These are phyloP conservation scores for Megalops atlanticus DNA, from an alignment of 2,113 vertebrate species.

Conservation along the genomic window DNA sequence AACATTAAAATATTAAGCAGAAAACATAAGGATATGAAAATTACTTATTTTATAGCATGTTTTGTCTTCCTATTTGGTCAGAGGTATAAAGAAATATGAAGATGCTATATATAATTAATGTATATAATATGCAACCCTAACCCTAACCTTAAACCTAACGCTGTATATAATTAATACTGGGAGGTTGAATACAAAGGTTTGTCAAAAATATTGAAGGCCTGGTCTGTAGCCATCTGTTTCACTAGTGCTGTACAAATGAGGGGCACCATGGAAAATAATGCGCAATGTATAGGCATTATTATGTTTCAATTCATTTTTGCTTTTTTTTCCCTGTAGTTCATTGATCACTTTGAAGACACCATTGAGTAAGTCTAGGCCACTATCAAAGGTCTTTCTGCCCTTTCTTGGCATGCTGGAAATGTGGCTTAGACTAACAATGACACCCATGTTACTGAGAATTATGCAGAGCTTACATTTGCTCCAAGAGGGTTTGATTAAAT, in stretches of 20 bases:
- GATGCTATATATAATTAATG: no score
- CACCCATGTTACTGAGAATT: neutral
- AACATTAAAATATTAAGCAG: no score
- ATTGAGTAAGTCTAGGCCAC: neutral
- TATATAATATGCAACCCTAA: no score
- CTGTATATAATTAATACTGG: neutral
- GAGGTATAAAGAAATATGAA: no score
- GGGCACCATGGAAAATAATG: neutral
- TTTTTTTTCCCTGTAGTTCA: neutral
- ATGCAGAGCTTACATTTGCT: conserved; percentile 2
- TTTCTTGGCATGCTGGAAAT: neutral
- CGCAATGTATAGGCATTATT: neutral
- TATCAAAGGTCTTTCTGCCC: neutral
- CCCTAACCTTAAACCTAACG: no score
- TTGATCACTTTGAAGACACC: neutral
- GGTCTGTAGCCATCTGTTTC: neutral
- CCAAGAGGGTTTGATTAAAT: neutral
- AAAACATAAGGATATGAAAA: no score
- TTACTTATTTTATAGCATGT: no score
- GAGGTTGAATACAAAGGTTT: neutral
- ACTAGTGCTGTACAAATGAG: neutral
- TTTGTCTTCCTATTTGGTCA: no score
- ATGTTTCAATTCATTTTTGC: neutral
- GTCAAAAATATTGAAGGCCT: neutral
- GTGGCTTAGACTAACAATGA: neutral